Evolutionary conservation across 2,797 vertebrate species (phyloP).

Genomic region (Paedocypris micromegethes): DNA sequence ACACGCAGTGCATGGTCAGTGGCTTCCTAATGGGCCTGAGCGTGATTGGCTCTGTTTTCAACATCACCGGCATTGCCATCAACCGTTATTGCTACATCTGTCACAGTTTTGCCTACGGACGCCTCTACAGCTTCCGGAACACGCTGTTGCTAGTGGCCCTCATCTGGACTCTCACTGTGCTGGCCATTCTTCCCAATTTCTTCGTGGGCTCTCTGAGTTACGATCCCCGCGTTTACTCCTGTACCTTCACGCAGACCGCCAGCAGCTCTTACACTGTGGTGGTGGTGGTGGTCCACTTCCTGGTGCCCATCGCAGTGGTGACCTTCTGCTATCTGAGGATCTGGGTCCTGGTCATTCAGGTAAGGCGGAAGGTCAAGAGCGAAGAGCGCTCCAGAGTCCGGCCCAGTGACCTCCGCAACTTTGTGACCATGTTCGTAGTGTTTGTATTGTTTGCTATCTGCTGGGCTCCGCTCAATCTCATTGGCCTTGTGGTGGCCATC

Average conservation of each 20-base stretch:
- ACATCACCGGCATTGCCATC: constrained; percentile 77
- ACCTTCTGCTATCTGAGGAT: constrained; percentile 80
- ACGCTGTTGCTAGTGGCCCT: constrained; percentile 72
- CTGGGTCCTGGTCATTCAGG: constrained; percentile 77
- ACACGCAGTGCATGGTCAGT: constrained; percentile 75
- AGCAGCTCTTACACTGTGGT: constrained; percentile 75
- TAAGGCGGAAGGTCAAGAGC: constrained; percentile 70
- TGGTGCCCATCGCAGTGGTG: constrained; percentile 76
- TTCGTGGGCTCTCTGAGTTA: constrained; percentile 77
- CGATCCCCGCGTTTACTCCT: constrained; percentile 76
- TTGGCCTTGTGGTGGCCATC: constrained; percentile 73
- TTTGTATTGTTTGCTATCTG: constrained; percentile 80
- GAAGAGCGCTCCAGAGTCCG: constrained; percentile 64
- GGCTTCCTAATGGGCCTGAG: constrained; percentile 80
- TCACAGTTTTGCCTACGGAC: constrained; percentile 73
- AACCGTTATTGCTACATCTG: constrained; percentile 84
- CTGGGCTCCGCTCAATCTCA: constrained; percentile 79
- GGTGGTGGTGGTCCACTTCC: constrained; percentile 76
- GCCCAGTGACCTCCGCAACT: constrained; percentile 74
- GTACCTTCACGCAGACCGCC: constrained; percentile 77
- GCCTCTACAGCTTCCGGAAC: constrained; percentile 75
- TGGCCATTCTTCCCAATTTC: constrained; percentile 76
- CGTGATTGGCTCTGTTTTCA: constrained; percentile 80
- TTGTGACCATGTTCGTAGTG: constrained; percentile 80
- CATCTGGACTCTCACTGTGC: constrained; percentile 73